These are phyloP conservation scores for Orthonychiurus folsomi DNA, from an alignment of 2,888 invertebrate species.

Conservation along the genomic window DNA sequence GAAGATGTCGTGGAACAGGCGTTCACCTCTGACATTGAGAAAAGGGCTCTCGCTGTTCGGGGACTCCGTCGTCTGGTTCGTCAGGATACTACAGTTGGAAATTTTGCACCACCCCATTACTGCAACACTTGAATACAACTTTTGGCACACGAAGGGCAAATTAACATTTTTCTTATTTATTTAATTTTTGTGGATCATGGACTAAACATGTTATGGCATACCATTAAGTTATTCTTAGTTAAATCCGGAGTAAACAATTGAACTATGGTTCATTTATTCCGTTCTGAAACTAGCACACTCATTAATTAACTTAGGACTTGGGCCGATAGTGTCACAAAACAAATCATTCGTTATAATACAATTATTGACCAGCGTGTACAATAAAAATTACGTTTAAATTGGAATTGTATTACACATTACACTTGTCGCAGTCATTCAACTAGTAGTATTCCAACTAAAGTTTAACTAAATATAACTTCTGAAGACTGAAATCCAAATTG, in stretches of 20 bases:
- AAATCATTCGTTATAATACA: no score
- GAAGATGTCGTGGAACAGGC: slow-evolving; percentile 9
- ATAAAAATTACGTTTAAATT: no score
- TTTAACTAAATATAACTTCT: no score
- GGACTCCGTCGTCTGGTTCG: slow-evolving; percentile 29
- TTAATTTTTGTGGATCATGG: background rate
- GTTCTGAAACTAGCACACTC: no score
- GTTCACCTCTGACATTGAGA: slow-evolving; percentile 35
- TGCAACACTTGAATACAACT: slow-evolving; percentile 4
- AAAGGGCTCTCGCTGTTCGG: slow-evolving; percentile 28
- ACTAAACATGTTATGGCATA: background rate
- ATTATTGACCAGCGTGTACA: no score
- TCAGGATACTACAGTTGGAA: slow-evolving; percentile 31
- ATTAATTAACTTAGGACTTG: no score
- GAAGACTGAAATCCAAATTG: no score
- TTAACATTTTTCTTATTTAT: background rate
- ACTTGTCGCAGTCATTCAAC: no score
- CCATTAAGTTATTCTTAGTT: background rate
- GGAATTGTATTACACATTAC: no score
- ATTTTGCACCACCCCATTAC: slow-evolving; percentile 38
- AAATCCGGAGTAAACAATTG: background rate
- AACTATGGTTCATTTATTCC: no score
- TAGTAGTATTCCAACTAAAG: no score
- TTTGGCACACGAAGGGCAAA: background rate
- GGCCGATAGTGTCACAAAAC: no score